These are phyloP conservation scores for Gastracanthus pulcherrimus DNA, from an alignment of 2,888 invertebrate species.

Conservation along the genomic window DNA sequence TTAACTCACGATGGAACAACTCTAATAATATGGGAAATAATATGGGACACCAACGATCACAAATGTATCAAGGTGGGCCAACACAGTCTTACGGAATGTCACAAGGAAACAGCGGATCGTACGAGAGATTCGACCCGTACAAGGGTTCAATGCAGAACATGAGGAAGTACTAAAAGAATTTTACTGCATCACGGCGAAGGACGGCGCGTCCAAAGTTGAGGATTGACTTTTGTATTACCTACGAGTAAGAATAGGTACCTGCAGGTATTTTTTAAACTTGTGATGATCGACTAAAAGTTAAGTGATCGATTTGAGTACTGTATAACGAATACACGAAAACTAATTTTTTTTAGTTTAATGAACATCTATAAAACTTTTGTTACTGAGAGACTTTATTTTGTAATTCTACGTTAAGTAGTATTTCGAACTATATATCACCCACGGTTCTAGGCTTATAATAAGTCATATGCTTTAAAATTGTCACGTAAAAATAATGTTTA, in stretches of 20 bases:
- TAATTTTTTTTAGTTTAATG: conserved; percentile 34
- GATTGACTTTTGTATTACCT: conserved; percentile 34
- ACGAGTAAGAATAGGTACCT: conserved; percentile 21
- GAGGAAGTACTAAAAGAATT: conserved; percentile 71
- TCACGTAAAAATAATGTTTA: conserved; percentile 17
- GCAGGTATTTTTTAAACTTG: conserved; percentile 50
- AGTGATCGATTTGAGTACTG: conserved; percentile 3
- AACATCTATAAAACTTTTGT: conserved; percentile 24
- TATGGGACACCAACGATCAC: conserved; percentile 73
- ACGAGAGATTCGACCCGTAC: conserved; percentile 75
- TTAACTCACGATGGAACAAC: conserved; percentile 71
- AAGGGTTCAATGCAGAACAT: conserved; percentile 74
- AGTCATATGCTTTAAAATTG: conserved; percentile 42
- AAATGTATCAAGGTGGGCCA: conserved; percentile 71
- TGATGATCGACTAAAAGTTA: conserved; percentile 32
- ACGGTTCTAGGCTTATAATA: conserved; percentile 23
- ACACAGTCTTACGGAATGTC: conserved; percentile 41
- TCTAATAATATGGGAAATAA: conserved; percentile 74
- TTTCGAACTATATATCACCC: conserved; percentile 12
- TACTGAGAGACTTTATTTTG: conserved; percentile 46
- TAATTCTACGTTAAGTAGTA: conserved; percentile 34
- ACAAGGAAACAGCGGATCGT: conserved; percentile 72
- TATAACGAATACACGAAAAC: conserved; percentile 15
- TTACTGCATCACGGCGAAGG: not conserved
- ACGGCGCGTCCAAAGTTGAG: not conserved